Evolutionary conservation across 2,888 invertebrate genomes (phyloP).

Genomic region (Thysanoteuthis rhombus): DNA sequence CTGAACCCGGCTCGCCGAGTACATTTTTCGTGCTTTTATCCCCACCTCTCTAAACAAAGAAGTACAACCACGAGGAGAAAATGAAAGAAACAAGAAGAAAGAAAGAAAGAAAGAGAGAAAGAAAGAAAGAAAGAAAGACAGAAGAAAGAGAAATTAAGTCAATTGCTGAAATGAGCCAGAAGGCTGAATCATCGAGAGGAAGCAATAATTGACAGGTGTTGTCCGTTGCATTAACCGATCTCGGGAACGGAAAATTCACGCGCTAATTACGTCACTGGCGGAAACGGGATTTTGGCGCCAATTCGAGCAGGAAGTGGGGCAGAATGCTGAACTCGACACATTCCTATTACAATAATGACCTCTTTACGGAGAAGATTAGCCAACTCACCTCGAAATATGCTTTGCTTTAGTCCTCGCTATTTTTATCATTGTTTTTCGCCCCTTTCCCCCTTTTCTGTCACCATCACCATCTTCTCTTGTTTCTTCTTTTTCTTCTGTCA

Average conservation of each 20-base stretch:
- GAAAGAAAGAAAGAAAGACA: neutral
- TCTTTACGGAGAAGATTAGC: neutral
- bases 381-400: neutral
- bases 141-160: neutral
- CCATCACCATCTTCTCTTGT: neutral
- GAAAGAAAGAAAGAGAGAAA: neutral
- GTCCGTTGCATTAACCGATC: neutral
- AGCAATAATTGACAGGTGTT: neutral
- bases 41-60: too few relatives aligned
- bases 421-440: neutral
- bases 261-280: neutral
- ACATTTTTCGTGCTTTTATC: too few relatives aligned
- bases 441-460: neutral
- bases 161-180: neutral
- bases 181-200: neutral
- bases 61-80: neutral
- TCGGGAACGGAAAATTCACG: neutral
- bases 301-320: neutral
- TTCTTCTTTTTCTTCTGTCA: too few relatives aligned
- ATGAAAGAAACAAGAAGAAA: neutral
- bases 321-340: neutral
- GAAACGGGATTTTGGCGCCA: neutral
- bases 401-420: neutral
- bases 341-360: neutral
- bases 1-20: too few relatives aligned